phyloP scores from a whole-genome alignment of 2,797 vertebrate species.

The Novumbra hubbsi region DNA sequence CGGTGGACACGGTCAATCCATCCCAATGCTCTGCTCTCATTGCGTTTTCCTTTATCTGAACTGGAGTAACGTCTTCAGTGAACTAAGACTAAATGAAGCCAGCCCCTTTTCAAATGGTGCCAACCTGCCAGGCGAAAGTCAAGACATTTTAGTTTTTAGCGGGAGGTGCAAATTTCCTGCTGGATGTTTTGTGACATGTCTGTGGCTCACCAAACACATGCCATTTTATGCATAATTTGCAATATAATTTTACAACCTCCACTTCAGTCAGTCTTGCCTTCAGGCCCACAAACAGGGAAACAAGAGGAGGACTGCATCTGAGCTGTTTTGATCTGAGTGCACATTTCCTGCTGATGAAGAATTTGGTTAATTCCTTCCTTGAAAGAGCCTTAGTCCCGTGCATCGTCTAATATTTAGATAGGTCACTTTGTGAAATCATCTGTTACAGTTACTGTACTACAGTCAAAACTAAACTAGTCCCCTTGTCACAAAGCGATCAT shows the following conservation, averaged over 20 bases:
- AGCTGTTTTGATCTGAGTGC: conserved; percentile 56
- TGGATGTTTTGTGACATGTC: conserved; percentile 35
- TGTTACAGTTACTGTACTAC: too few species aligned
- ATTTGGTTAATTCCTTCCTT: conserved; percentile 44
- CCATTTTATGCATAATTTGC: conserved; percentile 64
- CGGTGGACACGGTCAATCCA: not conserved
- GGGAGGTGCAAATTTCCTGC: conserved; percentile 36
- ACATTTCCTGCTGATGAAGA: conserved; percentile 57
- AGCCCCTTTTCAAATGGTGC: not conserved
- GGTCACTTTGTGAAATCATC: not conserved
- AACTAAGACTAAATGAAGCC: not conserved
- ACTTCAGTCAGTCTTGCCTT: conserved; percentile 47
- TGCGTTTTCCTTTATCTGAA: not conserved
- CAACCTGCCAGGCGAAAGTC: not conserved
- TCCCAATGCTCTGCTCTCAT: not conserved
- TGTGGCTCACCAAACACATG: conserved; percentile 45
- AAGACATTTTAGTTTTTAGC: not conserved
- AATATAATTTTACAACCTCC: conserved; percentile 64
- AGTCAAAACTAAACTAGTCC: too few species aligned
- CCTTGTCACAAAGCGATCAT: too few species aligned
- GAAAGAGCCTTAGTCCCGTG: conserved; percentile 31
- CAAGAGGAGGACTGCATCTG: conserved; percentile 46
- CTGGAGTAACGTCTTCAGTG: not conserved
- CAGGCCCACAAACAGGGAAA: conserved; percentile 56
- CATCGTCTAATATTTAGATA: conserved; percentile 5